These are phyloP conservation scores for Clarias platycephalus DNA, from an alignment of 2,797 vertebrate species.

Conservation along the genomic window DNA sequence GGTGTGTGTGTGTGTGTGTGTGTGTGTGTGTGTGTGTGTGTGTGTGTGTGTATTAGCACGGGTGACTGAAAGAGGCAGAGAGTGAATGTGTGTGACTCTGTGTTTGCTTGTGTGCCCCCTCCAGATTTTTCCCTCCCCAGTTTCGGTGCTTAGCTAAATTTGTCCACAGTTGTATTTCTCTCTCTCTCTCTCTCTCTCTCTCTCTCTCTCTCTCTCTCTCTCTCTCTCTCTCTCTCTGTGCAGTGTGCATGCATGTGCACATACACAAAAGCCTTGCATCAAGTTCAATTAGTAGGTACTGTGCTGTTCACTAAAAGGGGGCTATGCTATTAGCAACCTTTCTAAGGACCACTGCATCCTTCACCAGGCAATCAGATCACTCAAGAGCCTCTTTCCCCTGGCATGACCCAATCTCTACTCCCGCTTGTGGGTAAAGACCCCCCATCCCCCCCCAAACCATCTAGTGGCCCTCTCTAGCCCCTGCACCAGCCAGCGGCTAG, in stretches of 20 bases:
- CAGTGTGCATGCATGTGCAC: slow-evolving; percentile 44
- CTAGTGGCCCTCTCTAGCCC: slow-evolving; percentile 57
- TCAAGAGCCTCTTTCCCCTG: slow-evolving; percentile 73
- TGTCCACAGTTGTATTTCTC: neutral
- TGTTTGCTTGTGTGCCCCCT: slow-evolving; percentile 9
- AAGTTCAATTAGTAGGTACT: slow-evolving; percentile 58
- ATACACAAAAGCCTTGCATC: slow-evolving; percentile 60
- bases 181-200: slow-evolving; percentile 1
- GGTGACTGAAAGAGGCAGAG: slow-evolving; percentile 15
- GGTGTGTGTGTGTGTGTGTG: slow-evolving; percentile 1
- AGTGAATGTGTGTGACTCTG: neutral
- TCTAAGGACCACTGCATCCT: slow-evolving; percentile 65
- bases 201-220: neutral
- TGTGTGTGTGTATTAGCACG: slow-evolving; percentile 27
- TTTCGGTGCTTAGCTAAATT: slow-evolving; percentile 37
- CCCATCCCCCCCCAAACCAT: slow-evolving; percentile 26
- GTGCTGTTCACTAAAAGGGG: slow-evolving; percentile 65
- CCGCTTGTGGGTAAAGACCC: slow-evolving; percentile 51
- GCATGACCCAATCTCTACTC: slow-evolving; percentile 64
- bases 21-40: neutral
- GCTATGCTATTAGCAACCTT: slow-evolving; percentile 74
- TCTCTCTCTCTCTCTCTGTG: slow-evolving; percentile 15
- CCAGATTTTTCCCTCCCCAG: slow-evolving; percentile 7
- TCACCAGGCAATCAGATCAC: slow-evolving; percentile 74
- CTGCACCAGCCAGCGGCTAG: slow-evolving; percentile 50